Evolutionary conservation across 2,797 vertebrate species (phyloP), one percentile per base, ranked within the genome.

Genomic region (Micropoecilia bifurca): DNA sequence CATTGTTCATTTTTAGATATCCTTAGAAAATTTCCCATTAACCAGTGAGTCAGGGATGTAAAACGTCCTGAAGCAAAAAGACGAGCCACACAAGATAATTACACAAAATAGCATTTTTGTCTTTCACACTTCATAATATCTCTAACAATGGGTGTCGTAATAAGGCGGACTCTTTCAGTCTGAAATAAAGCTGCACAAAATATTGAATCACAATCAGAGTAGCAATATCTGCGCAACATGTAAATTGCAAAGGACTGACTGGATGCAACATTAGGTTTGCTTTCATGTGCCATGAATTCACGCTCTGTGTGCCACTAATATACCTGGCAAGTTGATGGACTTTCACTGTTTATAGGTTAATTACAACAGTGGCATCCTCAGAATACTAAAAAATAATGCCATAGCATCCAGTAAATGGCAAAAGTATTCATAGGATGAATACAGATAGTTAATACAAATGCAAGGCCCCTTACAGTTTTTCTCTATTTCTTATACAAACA

Each of bases 11-110:
- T 82, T 61, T 73, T 22, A 72, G 30, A 45, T 53, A 74, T 80
- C 59, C 80, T 57, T 66, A 59, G 39, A 20, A 88, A 87, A 88
- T 77, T n/a, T 74, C 10, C 30, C 47, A 76, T 0, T 0, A 76
- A 73, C 48, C 50, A n/a, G 6, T 77, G 78, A 86, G 36, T 20
- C 46, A 59, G 7, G 6, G 48, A 80, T 63, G 75, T 82, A 66
- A 87, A 80, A 73, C 22, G 85, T 74, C 50, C 80, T 82, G 71
- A 82, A 78, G 73, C 83, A 28, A 87, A 90, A 84, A 81, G n/a
- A 82, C 36, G 48, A 79, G 71, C 68, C 16, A 57, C 76, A 80
- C 73, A 80, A 79, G 88, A 63, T 80, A 79, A 84, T 84, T 80
- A 78, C 48, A 80, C 76, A 79, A 79, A 86, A 75, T 74, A 79